A percentile compares a stretch with the other conserved stretches of the same genome.
phyloP scores from a whole-genome alignment of 2,888 invertebrate species.

The Cheiracanthium punctorium region DNA sequence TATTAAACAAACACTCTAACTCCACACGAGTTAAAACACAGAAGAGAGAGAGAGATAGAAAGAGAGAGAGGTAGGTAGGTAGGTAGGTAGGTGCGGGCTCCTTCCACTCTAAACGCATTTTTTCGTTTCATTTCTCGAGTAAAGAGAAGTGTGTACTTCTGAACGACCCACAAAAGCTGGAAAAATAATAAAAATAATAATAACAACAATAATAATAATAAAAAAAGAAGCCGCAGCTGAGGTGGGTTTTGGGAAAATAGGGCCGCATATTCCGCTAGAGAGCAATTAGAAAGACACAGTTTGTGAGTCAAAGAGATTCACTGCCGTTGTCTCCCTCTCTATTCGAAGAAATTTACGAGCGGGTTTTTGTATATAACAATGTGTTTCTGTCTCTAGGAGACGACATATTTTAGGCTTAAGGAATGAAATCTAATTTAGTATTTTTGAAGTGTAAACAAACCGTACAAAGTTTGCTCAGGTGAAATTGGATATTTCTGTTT shows the following conservation, averaged over 20 bases:
- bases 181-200: too few relatives aligned
- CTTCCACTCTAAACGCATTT: background rate
- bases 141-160: too few relatives aligned
- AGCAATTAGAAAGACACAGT: conserved; percentile 6
- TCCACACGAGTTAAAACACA: background rate
- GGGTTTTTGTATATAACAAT: background rate
- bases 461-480: background rate
- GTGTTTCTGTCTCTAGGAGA: background rate
- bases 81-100: background rate
- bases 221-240: background rate
- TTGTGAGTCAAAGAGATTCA: background rate
- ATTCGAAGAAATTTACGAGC: background rate
- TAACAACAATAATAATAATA: too few relatives aligned
- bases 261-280: background rate
- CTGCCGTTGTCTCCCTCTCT: background rate
- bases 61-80: too few relatives aligned
- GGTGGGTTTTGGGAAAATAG: background rate
- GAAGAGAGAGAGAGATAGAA: background rate
- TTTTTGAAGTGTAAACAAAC: background rate
- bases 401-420: conserved; percentile 1
- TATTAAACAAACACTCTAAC: conserved; percentile 60
- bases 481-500: background rate
- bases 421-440: conserved; percentile 3
- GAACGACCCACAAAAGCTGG: too few relatives aligned
- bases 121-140: too few relatives aligned